Evolutionary conservation across 2,797 vertebrate genomes (phyloP), one percentile per base, ranked within the genome.

Genomic region (Sebastes trivittatus): DNA sequence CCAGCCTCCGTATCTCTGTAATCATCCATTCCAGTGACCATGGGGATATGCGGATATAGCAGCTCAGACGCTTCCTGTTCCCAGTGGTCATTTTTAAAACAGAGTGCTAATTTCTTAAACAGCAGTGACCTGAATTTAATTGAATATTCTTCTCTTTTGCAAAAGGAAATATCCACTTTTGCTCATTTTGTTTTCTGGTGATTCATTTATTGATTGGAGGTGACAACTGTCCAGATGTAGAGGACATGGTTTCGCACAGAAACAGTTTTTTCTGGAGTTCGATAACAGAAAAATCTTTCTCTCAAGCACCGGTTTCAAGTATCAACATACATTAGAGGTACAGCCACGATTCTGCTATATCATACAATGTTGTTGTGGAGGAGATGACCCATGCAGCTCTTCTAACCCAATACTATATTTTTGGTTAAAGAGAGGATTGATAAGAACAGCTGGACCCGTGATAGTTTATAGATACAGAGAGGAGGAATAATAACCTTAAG

Each of bases 21-120:
- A 72, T 79, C 36, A 66, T 72, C 54, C 34, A 46, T 77, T 72
- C 60, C 61, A 52, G 1, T 66, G 63, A 23, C 65, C 55, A 27
- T 0, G 0, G 3, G 38, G 30, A 64, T 7, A 42, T 42, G 71
- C 0, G 0, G 32, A 58, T 14, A 58, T 14, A 32, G 60, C 55
- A 46, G 25, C 66, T 49, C 5, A 59, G 73, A 62, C 6, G 25
- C 60, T 55, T 13, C 4, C 30, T 62, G 22, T 13, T 55, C 5
- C 22, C 18, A 14, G 23, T 20, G 7, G 4, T 64, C 65, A 14
- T 77, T 52, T 54, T 3, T 38, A 54, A 73, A 79, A 71, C 11
- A 9, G 3, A 14, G 0, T 0, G 0, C 0, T 11, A 14, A 68
- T 77, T 71, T 22, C 18, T 20, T 13, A 52, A 63, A 70, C 6